A percentile compares a stretch with the other conserved stretches of the same genome.
Evolutionary conservation across 2,113 vertebrate species (phyloP).

Genomic region (Pogonocichla stellata): DNA sequence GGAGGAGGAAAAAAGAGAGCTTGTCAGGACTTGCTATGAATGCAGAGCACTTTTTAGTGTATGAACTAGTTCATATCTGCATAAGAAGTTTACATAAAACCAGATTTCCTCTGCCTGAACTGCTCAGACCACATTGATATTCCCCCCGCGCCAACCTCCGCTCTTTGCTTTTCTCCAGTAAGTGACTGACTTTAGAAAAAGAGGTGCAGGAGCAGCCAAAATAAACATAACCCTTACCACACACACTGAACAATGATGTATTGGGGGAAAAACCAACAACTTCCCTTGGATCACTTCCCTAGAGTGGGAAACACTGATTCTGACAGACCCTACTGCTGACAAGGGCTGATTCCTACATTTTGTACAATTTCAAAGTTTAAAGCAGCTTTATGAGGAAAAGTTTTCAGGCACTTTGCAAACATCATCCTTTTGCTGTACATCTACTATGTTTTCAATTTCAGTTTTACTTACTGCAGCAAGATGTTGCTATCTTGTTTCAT

Average conservation of each 20-base stretch:
- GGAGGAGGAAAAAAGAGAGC: not conserved
- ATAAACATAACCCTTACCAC: not conserved
- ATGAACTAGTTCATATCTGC: not conserved
- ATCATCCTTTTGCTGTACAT: not conserved
- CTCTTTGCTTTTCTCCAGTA: not conserved
- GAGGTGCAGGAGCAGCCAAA: not conserved
- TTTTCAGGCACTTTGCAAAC: not conserved
- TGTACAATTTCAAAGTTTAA: not conserved
- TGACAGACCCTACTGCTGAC: not conserved
- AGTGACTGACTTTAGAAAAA: not conserved
- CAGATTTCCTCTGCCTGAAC: not conserved
- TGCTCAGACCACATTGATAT: not conserved
- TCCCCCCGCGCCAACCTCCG: not conserved
- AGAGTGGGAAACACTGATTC: not conserved
- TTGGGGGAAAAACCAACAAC: not conserved
- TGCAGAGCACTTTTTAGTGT: not conserved
- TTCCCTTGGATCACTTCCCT: not conserved
- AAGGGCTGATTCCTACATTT: not conserved
- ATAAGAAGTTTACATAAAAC: not conserved
- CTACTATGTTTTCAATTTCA: not conserved
- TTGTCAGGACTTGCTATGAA: not conserved
- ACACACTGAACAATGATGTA: not conserved
- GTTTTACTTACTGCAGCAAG: not conserved
- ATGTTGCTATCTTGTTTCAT: slow-evolving; percentile 14
- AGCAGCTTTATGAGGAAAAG: not conserved